Percentiles rank a stretch among this genome's conserved stretches.
phyloP scores from a whole-genome alignment of 2,113 vertebrate species.

The Chiloscyllium plagiosum region DNA sequence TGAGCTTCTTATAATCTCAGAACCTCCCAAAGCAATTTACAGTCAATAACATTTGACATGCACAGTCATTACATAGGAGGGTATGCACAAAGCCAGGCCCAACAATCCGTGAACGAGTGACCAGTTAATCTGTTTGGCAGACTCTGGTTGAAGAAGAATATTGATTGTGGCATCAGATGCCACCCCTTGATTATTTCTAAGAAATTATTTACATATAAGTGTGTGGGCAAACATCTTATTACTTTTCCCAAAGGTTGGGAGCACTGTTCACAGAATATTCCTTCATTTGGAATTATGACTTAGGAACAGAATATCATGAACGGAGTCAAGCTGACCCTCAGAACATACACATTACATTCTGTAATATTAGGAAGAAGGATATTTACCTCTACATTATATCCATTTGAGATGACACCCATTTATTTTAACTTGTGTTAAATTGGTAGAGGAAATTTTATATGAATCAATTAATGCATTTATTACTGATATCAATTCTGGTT shows the following conservation, averaged over 20 bases:
- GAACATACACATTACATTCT: not conserved
- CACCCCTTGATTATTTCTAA: not conserved
- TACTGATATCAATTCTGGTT: not conserved
- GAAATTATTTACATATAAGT: not conserved
- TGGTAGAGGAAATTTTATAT: not conserved
- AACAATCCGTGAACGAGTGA: not conserved
- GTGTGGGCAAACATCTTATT: not conserved
- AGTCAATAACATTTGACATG: not conserved
- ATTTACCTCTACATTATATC: not conserved
- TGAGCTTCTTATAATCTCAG: not conserved
- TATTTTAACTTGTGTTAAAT: not conserved
- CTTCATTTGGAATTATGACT: not conserved
- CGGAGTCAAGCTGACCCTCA: not conserved
- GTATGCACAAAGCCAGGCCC: not conserved
- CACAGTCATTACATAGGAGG: not conserved
- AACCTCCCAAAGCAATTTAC: not conserved
- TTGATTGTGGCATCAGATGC: not conserved
- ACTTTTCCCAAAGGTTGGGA: not conserved
- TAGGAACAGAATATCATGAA: not conserved
- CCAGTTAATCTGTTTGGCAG: not conserved
- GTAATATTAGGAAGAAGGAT: not conserved
- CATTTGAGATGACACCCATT: not conserved
- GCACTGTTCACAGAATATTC: not conserved
- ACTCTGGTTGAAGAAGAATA: not conserved
- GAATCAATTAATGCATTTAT: not conserved